Evolutionary conservation across 1,140 invertebrate species (phyloP), one percentile per base, ranked within the genome.

Genomic region (Tyrophagus putrescentiae): DNA sequence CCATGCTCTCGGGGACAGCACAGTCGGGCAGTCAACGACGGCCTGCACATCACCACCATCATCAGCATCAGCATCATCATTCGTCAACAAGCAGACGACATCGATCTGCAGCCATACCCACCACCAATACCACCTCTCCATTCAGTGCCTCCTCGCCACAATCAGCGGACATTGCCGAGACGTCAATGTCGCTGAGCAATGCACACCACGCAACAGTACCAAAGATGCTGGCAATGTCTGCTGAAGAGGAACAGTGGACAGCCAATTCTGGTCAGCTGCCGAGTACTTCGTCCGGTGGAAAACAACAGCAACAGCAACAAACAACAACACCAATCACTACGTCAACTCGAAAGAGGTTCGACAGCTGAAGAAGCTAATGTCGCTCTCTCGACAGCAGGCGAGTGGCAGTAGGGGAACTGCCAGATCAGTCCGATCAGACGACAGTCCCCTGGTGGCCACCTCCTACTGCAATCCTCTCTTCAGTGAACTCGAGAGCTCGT

Each of bases 391-490:
- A 54, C n/a, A n/a, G n/a, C n/a, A n/a, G n/a, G n/a, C n/a, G n/a
- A n/a, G n/a, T n/a, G n/a, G n/a, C n/a, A n/a, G n/a, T n/a, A n/a
- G n/a, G n/a, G 39, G 13, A 3, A 29, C 11, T 29, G 13, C n/a
- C 9, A 13, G 39, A 32, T 7, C 18, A 54, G 7, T 11, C 18
- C 52, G 39, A 54, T 27, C 13, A 32, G 13, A n/a, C 9, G 3
- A 54, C 32, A 18, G 13, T 1, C 27, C 25, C 9, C 4, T 27
- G 4, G 25, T 9, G n/a, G 52, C 11, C 11, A 54, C 28, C 13
- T 16, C 52, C 25, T 54, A 54, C 27, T 54, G 52, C 39, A 54
- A 54, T 33, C 52, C 52, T 21, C 32, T 54, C 13, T 54, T 27
- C 28, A 54, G 11, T 11, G 52, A 54, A n/a, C n/a, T n/a, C n/a